These are phyloP conservation scores for Amaurobius ferox DNA, from an alignment of 2,888 invertebrate genomes.

Conservation along the genomic window DNA sequence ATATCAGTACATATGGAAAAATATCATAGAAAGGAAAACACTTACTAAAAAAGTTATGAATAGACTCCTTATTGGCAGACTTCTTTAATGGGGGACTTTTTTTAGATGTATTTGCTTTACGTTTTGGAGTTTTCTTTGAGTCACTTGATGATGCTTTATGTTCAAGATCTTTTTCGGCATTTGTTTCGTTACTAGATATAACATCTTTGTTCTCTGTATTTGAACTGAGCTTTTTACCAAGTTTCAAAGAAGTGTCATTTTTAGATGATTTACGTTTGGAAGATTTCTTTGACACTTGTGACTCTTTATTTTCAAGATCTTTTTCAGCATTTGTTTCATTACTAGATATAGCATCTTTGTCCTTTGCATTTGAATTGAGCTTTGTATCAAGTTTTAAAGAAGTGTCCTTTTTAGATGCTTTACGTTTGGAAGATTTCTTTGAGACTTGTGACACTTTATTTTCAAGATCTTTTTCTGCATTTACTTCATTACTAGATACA, in stretches of 20 bases:
- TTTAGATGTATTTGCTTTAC: neutral
- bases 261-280: no score
- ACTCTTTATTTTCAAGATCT: neutral
- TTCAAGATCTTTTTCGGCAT: no score
- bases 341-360: neutral
- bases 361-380: neutral
- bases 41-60: conserved; percentile 9
- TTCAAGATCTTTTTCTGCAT: neutral
- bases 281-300: no score
- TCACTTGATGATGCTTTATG: no score
- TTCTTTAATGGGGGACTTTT: neutral
- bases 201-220: no score
- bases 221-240: no score
- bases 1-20: no score
- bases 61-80: neutral
- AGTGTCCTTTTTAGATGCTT: neutral
- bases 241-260: no score
- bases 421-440: no score
- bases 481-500: neutral
- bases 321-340: neutral
- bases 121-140: neutral
- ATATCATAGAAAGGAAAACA: neutral
- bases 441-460: neutral
- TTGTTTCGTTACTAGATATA: no score
- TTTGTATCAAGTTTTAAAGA: neutral